Percentiles rank a stretch among this genome's conserved stretches.
phyloP scores from a whole-genome alignment of 2,888 invertebrate genomes.

The Tachina grossa region DNA sequence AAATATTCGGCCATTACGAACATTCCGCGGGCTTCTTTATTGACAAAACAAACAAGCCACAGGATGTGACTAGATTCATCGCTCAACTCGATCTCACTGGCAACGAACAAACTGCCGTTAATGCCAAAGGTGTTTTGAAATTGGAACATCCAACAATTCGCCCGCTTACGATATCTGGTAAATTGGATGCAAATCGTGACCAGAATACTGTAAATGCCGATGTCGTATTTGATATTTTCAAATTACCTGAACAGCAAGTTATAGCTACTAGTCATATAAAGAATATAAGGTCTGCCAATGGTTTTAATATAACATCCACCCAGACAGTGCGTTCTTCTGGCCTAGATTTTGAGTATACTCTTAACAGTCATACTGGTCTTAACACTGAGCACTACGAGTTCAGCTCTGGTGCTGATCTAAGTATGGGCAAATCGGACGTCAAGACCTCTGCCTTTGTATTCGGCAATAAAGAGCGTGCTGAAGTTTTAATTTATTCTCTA shows the following conservation, averaged over 20 bases:
- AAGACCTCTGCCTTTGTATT: conserved; percentile 77
- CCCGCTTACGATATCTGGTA: conserved; percentile 83
- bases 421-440: conserved; percentile 77
- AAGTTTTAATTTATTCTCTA: conserved; percentile 75
- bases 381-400: conserved; percentile 77
- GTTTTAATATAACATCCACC: conserved; percentile 82
- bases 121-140: conserved; percentile 85
- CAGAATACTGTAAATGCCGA: conserved; percentile 78
- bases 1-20: conserved; percentile 85
- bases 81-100: conserved; percentile 84
- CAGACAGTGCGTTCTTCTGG: conserved; percentile 83
- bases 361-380: conserved; percentile 77
- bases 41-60: conserved; percentile 88
- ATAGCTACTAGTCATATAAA: conserved; percentile 72
- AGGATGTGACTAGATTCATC: conserved; percentile 86
- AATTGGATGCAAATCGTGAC: conserved; percentile 81
- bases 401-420: conserved; percentile 78
- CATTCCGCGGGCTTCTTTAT: conserved; percentile 87
- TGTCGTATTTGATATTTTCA: conserved; percentile 85
- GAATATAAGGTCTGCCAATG: conserved; percentile 73
- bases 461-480: conserved; percentile 80
- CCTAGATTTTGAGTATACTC: conserved; percentile 77
- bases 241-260: conserved; percentile 85
- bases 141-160: conserved; percentile 87
- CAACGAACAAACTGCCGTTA: conserved; percentile 83